phyloP scores from a whole-genome alignment of 2,888 invertebrate genomes.

The Octodonta nipae region DNA sequence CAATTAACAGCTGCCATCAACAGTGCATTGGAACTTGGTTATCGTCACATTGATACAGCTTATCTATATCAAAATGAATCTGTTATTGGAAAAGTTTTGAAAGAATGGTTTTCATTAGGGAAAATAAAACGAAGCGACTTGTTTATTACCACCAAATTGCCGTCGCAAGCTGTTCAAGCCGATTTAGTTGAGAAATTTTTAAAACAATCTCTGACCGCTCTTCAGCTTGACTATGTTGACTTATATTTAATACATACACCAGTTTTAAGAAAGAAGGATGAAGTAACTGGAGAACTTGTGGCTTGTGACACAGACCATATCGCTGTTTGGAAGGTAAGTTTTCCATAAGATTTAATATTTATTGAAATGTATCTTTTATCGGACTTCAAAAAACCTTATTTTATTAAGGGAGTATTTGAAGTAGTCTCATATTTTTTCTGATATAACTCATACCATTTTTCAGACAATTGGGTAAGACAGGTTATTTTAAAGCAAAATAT shows the following conservation, averaged over 20 bases:
- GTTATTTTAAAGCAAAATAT: no score
- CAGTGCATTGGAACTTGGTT: constrained; percentile 59
- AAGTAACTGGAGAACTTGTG: background rate
- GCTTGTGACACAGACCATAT: constrained; percentile 3
- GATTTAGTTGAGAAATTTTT: constrained; percentile 20
- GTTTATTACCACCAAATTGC: constrained; percentile 69
- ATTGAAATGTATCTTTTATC: no score
- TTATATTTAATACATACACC: constrained; percentile 24
- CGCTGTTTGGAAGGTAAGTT: background rate
- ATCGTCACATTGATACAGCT: constrained; percentile 74
- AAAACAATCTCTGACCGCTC: constrained; percentile 17
- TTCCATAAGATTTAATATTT: no score
- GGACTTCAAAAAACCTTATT: no score
- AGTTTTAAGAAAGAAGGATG: constrained; percentile 6
- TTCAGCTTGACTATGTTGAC: constrained; percentile 22
- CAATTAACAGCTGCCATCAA: constrained; percentile 51
- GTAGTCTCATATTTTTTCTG: no score
- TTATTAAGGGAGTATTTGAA: no score
- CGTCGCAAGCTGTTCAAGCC: constrained; percentile 37
- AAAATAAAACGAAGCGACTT: constrained; percentile 49
- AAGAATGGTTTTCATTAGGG: constrained; percentile 55
- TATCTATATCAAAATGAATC: constrained; percentile 65
- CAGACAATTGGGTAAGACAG: no score
- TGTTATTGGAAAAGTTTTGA: constrained; percentile 58
- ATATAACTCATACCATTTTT: no score